phyloP scores from a whole-genome alignment of 1,140 invertebrate genomes.

The Meteorus sp. region DNA sequence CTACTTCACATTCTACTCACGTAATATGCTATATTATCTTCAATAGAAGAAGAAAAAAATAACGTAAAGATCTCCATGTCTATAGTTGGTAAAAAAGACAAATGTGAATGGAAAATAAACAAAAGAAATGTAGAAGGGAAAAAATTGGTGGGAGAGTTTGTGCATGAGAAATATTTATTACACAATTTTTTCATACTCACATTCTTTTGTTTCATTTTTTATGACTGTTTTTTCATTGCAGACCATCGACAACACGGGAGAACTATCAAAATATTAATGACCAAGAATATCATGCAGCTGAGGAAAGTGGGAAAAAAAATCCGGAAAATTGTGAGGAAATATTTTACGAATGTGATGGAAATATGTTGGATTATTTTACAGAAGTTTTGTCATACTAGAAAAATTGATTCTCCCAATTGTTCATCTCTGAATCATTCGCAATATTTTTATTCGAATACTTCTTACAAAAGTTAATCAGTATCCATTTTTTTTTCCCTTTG shows the following conservation, averaged over 20 bases:
- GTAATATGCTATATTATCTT: slow-evolving; percentile 43
- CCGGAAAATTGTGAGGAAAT: slow-evolving; percentile 62
- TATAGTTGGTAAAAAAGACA: no score
- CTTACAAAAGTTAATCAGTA: no score
- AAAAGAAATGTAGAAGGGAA: no score
- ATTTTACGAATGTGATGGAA: slow-evolving; percentile 68
- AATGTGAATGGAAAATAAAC: no score
- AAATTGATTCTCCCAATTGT: no score
- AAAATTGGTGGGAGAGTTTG: no score
- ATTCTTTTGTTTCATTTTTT: no score
- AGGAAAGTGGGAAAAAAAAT: slow-evolving; percentile 62
- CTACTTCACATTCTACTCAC: slow-evolving; percentile 71
- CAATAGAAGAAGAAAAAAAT: no score
- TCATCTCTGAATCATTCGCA: no score
- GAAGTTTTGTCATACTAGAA: slow-evolving; percentile 35
- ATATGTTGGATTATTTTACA: slow-evolving; percentile 66
- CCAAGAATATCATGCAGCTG: slow-evolving; percentile 73
- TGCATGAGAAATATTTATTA: no score
- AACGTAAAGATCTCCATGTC: no score
- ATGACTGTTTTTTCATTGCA: slow-evolving; percentile 34
- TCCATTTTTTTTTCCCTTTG: neutral
- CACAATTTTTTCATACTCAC: neutral
- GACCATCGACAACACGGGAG: slow-evolving; percentile 69
- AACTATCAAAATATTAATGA: slow-evolving; percentile 60
- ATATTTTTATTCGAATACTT: no score